Percentiles rank a stretch among this genome's conserved stretches.
Evolutionary conservation across 1,140 invertebrate genomes (phyloP).

Genomic region (Dendroctonus ponderosae): DNA sequence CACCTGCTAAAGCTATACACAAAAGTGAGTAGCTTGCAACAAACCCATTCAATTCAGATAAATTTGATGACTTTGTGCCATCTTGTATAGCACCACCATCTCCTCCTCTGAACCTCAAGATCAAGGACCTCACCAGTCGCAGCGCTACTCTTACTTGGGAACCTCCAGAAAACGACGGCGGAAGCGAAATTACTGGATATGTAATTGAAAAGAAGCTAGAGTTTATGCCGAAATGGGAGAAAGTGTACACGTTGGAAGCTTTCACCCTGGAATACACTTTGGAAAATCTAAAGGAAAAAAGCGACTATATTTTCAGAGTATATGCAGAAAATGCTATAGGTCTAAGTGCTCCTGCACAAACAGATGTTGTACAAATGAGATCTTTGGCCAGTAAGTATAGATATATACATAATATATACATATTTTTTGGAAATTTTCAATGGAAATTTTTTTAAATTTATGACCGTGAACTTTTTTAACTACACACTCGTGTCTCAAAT

Average conservation of each 20-base stretch:
- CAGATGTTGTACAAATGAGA: conserved; percentile 80
- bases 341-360: conserved; percentile 73
- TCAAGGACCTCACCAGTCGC: conserved; percentile 78
- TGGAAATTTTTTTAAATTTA: conserved; percentile 5
- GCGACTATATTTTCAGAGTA: conserved; percentile 87
- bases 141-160: conserved; percentile 86
- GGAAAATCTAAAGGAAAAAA: conserved; percentile 85
- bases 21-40: conserved; percentile 40
- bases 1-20: conserved; percentile 51
- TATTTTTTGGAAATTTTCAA: not conserved
- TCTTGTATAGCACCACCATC: conserved; percentile 72
- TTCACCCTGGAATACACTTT: conserved; percentile 74
- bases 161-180: conserved; percentile 79
- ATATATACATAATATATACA: no score
- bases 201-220: conserved; percentile 86
- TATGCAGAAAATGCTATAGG: conserved; percentile 90
- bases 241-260: conserved; percentile 80
- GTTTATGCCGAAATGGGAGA: conserved; percentile 79
- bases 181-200: conserved; percentile 85
- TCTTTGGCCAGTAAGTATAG: conserved; percentile 93
- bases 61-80: no score
- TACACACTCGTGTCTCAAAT: no score
- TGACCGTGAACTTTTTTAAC: no score
- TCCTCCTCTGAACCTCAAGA: conserved; percentile 72
- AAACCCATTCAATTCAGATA: no score